These are phyloP conservation scores for Antennarius maculatus DNA, from an alignment of 2,797 vertebrate species.

Conservation along the genomic window DNA sequence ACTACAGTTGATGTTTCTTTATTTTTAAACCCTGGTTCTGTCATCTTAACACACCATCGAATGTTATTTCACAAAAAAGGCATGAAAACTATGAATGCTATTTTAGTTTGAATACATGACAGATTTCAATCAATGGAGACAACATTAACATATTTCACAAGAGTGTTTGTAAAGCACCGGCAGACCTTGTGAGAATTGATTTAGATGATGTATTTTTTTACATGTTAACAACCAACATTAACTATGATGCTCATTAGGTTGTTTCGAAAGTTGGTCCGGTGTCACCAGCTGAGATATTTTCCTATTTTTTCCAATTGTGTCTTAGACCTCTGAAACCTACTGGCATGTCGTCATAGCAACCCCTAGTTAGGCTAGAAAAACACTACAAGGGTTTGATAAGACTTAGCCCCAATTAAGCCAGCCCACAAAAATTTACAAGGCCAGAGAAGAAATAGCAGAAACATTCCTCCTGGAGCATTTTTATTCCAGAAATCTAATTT, in stretches of 20 bases:
- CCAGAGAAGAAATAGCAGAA: conserved; percentile 54
- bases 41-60: neutral
- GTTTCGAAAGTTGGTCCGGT: conserved; percentile 31
- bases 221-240: conserved; percentile 30
- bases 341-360: conserved; percentile 66
- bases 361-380: conserved; percentile 68
- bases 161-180: neutral
- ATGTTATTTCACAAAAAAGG: conserved; percentile 6
- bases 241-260: conserved; percentile 56
- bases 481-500: conserved; percentile 57
- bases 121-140: neutral
- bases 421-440: conserved; percentile 71
- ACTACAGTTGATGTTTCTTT: neutral
- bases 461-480: conserved; percentile 56
- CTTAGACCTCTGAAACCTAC: conserved; percentile 59
- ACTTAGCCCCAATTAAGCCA: conserved; percentile 73
- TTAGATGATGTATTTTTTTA: conserved; percentile 31
- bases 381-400: conserved; percentile 70
- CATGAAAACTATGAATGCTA: neutral
- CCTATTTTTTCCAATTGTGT: conserved; percentile 52
- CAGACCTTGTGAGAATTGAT: neutral
- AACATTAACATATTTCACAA: neutral
- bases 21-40: neutral
- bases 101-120: neutral
- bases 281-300: conserved; percentile 52